Percentiles rank a stretch among this genome's conserved stretches.
phyloP scores from a whole-genome alignment of 2,888 invertebrate genomes.

The Ectemnius continuus region DNA sequence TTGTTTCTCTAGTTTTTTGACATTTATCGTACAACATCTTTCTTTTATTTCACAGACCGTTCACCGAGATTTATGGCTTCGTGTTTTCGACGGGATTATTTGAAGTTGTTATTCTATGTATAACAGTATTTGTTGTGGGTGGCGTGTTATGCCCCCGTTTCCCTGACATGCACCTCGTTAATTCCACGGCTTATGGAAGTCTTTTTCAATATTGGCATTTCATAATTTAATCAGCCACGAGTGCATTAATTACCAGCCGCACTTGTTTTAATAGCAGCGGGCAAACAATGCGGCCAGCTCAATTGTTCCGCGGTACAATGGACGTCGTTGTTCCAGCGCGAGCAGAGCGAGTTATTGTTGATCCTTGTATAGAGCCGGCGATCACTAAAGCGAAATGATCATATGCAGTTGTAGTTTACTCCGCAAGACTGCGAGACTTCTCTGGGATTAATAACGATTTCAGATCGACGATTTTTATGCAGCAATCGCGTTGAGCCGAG shows the following conservation, averaged over 20 bases:
- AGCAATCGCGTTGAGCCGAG: slow-evolving; percentile 28
- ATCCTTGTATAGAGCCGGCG: background rate
- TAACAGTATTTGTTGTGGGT: background rate
- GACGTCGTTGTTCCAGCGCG: slow-evolving; percentile 26
- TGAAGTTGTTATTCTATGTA: too few relatives aligned
- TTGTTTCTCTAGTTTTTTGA: background rate
- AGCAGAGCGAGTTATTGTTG: background rate
- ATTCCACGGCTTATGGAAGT: background rate
- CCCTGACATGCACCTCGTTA: background rate
- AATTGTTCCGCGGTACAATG: background rate
- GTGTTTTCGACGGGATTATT: too few relatives aligned
- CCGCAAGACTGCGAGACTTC: slow-evolving; percentile 8
- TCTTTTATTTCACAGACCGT: background rate
- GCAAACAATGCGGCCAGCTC: background rate
- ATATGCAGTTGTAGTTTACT: slow-evolving; percentile 13
- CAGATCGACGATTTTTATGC: slow-evolving; percentile 46
- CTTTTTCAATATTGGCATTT: background rate
- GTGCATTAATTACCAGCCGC: background rate
- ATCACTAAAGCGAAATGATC: background rate
- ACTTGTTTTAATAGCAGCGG: background rate
- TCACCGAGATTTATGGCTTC: too few relatives aligned
- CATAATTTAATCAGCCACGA: slow-evolving; percentile 1
- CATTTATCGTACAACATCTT: background rate
- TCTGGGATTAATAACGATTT: slow-evolving; percentile 43
- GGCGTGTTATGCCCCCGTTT: background rate